Evolutionary conservation across 2,113 vertebrate species (phyloP).

Genomic region (Pelecanus crispus): DNA sequence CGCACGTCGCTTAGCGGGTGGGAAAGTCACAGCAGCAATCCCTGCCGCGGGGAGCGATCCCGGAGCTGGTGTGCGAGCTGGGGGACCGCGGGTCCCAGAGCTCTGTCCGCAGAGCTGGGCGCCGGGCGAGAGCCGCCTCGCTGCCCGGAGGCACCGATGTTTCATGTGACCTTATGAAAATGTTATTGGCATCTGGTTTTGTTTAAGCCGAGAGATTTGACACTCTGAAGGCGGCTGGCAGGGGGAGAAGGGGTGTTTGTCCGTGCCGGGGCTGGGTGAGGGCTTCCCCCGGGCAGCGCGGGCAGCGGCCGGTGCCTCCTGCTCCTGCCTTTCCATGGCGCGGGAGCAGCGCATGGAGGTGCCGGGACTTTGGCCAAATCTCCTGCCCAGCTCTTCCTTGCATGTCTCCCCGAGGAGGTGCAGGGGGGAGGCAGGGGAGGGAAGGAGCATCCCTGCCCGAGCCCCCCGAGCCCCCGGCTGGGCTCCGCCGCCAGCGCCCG

Average conservation of each 20-base stretch:
- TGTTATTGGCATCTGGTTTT: constrained; percentile 54
- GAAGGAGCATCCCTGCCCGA: neutral
- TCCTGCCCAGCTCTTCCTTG: neutral
- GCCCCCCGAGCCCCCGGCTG: accelerated
- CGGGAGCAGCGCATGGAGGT: neutral
- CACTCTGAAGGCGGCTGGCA: neutral
- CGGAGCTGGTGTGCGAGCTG: accelerated
- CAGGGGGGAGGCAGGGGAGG: neutral
- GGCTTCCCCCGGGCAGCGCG: neutral
- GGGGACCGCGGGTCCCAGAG: neutral
- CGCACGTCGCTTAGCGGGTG: neutral
- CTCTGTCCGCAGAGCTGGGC: neutral
- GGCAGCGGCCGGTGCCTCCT: neutral
- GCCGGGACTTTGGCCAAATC: neutral
- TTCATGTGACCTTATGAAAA: constrained; percentile 37
- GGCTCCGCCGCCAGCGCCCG: neutral
- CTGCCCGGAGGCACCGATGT: neutral
- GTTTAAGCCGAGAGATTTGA: constrained; percentile 24
- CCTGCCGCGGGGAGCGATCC: neutral
- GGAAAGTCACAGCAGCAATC: neutral
- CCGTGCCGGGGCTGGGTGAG: neutral
- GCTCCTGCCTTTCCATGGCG: neutral
- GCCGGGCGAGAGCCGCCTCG: neutral
- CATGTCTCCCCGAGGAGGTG: accelerated
- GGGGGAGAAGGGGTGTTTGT: neutral